A percentile compares a stretch with the other conserved stretches of the same genome.
Conservation (phyloP, 1,140 invertebrate genomes). For the Drosophila mojavensis region DNA sequence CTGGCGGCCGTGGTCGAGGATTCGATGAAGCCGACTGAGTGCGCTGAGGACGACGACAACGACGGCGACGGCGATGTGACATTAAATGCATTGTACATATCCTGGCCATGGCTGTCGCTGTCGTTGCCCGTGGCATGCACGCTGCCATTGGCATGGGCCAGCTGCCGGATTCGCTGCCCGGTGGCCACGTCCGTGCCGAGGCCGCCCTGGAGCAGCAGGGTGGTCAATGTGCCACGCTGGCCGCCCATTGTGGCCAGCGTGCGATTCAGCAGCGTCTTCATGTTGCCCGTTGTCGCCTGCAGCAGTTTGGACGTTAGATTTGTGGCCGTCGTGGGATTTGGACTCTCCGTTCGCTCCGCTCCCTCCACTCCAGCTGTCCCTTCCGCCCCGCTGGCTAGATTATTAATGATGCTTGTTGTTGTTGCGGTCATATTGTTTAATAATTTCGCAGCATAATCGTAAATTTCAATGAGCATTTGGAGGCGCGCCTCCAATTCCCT, state of each 20-base stretch:
- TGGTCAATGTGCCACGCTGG: conserved; percentile 36
- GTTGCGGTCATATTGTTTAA: conserved; percentile 77
- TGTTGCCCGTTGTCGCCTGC: conserved; percentile 59
- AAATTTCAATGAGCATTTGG: conserved; percentile 73
- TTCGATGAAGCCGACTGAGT: conserved; percentile 63
- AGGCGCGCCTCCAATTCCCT: conserved; percentile 11
- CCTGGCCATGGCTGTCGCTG: not conserved
- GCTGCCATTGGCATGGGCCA: not conserved
- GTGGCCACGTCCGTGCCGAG: conserved; percentile 38
- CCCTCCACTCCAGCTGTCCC: not conserved
- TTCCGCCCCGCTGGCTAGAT: conserved; percentile 10
- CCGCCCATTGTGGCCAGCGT: conserved; percentile 45
- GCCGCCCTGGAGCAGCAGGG: conserved; percentile 51
- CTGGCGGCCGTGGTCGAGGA: conserved; percentile 66
- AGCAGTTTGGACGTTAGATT: conserved; percentile 62
- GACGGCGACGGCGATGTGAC: not conserved
- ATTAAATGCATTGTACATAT: conserved; percentile 50
- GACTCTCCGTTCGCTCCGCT: not conserved
- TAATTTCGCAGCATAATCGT: conserved; percentile 79
- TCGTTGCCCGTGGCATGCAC: conserved; percentile 15
- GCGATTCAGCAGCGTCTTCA: conserved; percentile 58
- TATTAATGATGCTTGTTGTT: conserved; percentile 54
- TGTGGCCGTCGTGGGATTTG: conserved; percentile 29
- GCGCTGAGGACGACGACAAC: conserved; percentile 22
- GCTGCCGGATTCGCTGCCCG: conserved; percentile 46